Percentiles rank a stretch among this genome's conserved stretches.
Conservation (phyloP, 2,797 vertebrate species). For the Artibeus jamaicensis region DNA sequence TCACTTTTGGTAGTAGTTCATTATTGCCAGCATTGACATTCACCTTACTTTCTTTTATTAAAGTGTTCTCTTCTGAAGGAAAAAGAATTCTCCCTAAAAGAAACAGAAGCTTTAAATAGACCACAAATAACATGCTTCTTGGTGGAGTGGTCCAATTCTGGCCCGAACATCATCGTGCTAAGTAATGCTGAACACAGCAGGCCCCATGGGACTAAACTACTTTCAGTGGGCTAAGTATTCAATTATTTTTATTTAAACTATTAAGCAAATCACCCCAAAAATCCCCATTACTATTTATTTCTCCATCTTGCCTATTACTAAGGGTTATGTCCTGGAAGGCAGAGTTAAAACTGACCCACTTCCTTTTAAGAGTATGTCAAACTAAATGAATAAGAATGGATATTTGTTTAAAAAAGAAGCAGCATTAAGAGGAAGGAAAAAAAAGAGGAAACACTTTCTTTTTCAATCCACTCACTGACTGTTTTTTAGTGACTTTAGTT, state of each 20-base stretch:
- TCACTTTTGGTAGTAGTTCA: conserved; percentile 59
- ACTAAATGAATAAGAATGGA: conserved; percentile 59
- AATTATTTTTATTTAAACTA: conserved; percentile 74
- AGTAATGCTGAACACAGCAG: conserved; percentile 65
- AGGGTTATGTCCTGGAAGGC: conserved; percentile 51
- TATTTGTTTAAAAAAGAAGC: conserved; percentile 72
- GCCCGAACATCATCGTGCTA: conserved; percentile 62
- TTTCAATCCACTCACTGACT: neutral
- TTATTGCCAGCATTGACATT: conserved; percentile 51
- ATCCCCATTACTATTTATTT: conserved; percentile 51
- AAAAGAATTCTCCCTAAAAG: conserved; percentile 69
- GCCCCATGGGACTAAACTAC: conserved; percentile 66
- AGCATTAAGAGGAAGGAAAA: conserved; percentile 1
- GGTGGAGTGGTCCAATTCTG: conserved; percentile 53
- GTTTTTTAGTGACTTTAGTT: conserved; percentile 20
- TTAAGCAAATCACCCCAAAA: conserved; percentile 64
- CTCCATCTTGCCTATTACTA: neutral
- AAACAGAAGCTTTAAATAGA: conserved; percentile 64
- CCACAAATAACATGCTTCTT: conserved; percentile 67
- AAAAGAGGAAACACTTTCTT: neutral
- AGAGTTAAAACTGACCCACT: conserved; percentile 61
- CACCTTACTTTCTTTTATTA: conserved; percentile 62
- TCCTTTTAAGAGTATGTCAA: conserved; percentile 36
- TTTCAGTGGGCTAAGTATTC: conserved; percentile 65
- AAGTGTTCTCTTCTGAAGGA: conserved; percentile 51